Evolutionary conservation across 2,797 vertebrate species (phyloP).

Genomic region (Peromyscus eremicus): DNA sequence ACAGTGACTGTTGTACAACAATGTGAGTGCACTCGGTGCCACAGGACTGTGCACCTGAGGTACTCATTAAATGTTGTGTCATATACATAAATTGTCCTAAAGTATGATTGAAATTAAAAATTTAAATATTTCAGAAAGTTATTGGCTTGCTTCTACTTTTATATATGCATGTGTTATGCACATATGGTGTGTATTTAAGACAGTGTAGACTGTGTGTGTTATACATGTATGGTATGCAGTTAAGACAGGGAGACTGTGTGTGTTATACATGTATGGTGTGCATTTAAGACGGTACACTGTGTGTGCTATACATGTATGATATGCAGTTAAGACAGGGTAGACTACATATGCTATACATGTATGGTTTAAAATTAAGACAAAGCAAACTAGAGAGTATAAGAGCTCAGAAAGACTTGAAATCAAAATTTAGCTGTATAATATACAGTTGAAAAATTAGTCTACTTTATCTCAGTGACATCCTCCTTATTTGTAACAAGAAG

Average conservation of each 20-base stretch:
- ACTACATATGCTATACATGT: neutral
- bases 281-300: no score
- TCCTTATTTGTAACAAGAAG: neutral
- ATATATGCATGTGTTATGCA: neutral
- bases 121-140: neutral
- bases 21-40: neutral
- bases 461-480: neutral
- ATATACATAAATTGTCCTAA: neutral
- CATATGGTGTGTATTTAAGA: neutral
- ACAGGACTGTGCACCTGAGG: neutral
- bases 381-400: neutral
- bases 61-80: neutral
- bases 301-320: neutral
- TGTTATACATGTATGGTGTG: neutral
- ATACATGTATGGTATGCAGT: neutral
- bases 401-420: neutral
- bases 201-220: neutral
- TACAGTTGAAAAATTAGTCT: neutral
- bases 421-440: neutral
- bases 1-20: neutral
- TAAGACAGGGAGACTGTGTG: neutral
- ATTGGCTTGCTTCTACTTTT: constrained; percentile 38
- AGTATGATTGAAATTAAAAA: neutral
- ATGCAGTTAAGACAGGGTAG: neutral
- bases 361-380: neutral